Evolutionary conservation across 2,888 invertebrate species (phyloP).

Genomic region (Zhengitettix transpicula): DNA sequence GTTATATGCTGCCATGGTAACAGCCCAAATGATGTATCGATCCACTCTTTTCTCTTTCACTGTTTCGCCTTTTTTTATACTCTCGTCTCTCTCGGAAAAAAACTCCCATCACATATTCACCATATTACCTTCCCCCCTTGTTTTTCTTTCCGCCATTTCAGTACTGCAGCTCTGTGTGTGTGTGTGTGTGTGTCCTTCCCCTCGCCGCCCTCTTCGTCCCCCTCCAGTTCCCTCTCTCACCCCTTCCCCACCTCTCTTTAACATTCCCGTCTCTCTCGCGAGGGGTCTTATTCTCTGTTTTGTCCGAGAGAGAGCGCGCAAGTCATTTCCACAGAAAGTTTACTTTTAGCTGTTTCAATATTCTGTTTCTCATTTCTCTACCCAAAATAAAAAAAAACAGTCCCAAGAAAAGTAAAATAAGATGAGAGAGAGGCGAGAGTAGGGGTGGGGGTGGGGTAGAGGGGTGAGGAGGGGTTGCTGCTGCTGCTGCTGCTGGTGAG

Average conservation of each 20-base stretch:
- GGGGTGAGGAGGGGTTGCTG: no score
- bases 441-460: no score
- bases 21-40: conserved; percentile 36
- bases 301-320: conserved; percentile 10
- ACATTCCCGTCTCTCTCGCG: no score
- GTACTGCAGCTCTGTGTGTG: no score
- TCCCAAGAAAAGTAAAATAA: conserved; percentile 7
- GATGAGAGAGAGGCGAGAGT: conserved; percentile 5
- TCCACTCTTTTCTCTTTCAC: conserved; percentile 16
- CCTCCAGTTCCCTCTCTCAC: no score
- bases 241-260: no score
- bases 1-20: conserved; percentile 30
- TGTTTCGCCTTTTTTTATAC: conserved; percentile 17
- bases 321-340: conserved; percentile 17
- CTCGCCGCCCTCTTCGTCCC: no score
- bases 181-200: no score
- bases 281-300: no score
- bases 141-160: no score
- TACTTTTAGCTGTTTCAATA: conserved; percentile 21
- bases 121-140: no score
- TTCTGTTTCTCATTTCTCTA: conserved; percentile 19
- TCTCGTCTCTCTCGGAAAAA: background rate
- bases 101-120: conserved; percentile 17
- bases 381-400: conserved; percentile 11
- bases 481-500: no score